These are phyloP conservation scores for Mythimna loreyi DNA, from an alignment of 2,888 invertebrate genomes.

Conservation along the genomic window DNA sequence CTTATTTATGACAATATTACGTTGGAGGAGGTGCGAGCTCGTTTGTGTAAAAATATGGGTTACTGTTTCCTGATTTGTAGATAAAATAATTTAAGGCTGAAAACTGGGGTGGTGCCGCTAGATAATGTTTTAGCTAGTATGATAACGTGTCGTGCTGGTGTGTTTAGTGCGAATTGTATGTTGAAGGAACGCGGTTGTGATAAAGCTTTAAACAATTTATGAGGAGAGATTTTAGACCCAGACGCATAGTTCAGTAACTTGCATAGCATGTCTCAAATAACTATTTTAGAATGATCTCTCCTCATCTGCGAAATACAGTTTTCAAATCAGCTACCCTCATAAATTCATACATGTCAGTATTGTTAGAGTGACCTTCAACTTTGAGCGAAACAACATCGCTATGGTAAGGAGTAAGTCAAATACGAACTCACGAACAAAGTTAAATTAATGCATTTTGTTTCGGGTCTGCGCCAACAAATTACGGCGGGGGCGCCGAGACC, in stretches of 20 bases:
- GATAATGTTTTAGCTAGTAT: slow-evolving; percentile 11
- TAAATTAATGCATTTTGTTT: slow-evolving; percentile 62
- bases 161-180: slow-evolving; percentile 30
- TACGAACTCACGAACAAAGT: slow-evolving; percentile 55
- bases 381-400: slow-evolving; percentile 31
- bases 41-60: slow-evolving; percentile 34
- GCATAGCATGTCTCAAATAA: slow-evolving; percentile 25
- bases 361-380: slow-evolving; percentile 26
- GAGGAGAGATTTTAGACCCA: slow-evolving; percentile 21
- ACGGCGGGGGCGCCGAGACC: slow-evolving; percentile 41
- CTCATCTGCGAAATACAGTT: slow-evolving; percentile 3
- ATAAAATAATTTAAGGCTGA: slow-evolving; percentile 41
- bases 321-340: background rate
- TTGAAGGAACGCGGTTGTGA: slow-evolving; percentile 15
- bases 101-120: background rate
- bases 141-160: slow-evolving; percentile 16
- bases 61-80: slow-evolving; percentile 31
- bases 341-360: slow-evolving; percentile 29
- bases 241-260: slow-evolving; percentile 24
- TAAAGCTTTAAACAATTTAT: slow-evolving; percentile 42
- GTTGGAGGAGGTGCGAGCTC: slow-evolving; percentile 18
- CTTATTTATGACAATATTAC: slow-evolving; percentile 43
- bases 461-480: slow-evolving; percentile 46
- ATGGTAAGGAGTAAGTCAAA: slow-evolving; percentile 55
- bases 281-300: slow-evolving; percentile 15